Evolutionary conservation across 2,888 invertebrate genomes (phyloP), one percentile per base, ranked within the genome.

Genomic region (Phengaris arion): DNA sequence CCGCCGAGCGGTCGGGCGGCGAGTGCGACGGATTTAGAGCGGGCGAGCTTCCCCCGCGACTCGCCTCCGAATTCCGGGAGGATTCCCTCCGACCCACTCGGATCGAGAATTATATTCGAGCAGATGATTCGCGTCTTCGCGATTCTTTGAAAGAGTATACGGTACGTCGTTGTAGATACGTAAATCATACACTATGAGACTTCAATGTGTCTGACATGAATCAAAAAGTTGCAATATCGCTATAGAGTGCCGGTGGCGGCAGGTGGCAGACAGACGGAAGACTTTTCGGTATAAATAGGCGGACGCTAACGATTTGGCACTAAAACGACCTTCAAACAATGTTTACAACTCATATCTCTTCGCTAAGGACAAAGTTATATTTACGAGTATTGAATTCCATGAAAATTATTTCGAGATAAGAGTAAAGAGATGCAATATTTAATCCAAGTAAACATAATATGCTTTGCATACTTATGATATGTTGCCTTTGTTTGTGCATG

Each of bases 21-120:
- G 87, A 92, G 88, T 92, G 92, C 85, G 90, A 88, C 92, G 83
- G 87, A 93, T 90, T 91, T 92, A 92, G 92, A 88, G 88, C 86
- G 86, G 83, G 80, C 84, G 84, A 87, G 88, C 89, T 88, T 89
- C 88, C 89, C 87, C 88, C 88, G 87, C 87, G 83, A 87, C 87
- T 86, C 84, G 84, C 83, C 85, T 84, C 86, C 84, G 87, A 86
- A 91, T 91, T 90, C 91, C 91, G 91, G 88, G 90, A 91, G 91
- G 91, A 90, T 90, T 91, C 89, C 91, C 91, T 91, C 85, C 91
- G 88, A 89, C 89, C 89, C 88, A 88, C 86, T 90, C 88, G 83
- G 86, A 84, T 81, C 83, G 85, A 83, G 83, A 86, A 85, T 86
- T 90, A 88, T 86, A 89, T 88, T 83, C 83, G 84, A 87, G 83